Conservation (phyloP, 1,140 invertebrate species). For the Cyrtorhinus lividipennis region DNA sequence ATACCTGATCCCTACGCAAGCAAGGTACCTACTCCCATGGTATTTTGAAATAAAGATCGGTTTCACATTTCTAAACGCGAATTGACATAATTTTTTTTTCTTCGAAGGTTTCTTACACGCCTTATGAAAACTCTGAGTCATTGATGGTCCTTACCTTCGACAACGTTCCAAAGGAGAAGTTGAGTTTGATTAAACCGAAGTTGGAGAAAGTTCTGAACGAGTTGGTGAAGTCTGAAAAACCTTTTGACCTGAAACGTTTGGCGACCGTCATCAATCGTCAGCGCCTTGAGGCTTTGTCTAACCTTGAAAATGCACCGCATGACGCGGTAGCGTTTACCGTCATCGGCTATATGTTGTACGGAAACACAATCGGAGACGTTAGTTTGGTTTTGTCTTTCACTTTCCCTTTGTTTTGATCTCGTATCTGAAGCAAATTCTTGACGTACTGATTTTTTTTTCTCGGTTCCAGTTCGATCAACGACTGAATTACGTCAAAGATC, state of each 20-base stretch:
- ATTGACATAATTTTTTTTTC: conserved; percentile 25
- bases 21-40: conserved; percentile 35
- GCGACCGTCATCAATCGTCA: conserved; percentile 52
- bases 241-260: conserved; percentile 62
- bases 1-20: conserved; percentile 65
- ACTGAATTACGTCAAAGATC: conserved; percentile 50
- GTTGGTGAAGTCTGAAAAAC: conserved; percentile 33
- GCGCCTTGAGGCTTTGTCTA: conserved; percentile 52
- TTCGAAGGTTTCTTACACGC: conserved; percentile 49
- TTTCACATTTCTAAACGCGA: background rate
- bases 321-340: conserved; percentile 55
- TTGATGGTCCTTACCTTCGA: conserved; percentile 55
- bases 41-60: too few species aligned
- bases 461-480: conserved; percentile 55
- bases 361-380: conserved; percentile 55
- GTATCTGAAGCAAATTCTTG: background rate
- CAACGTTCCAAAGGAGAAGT: conserved; percentile 57
- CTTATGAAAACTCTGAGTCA: conserved; percentile 56
- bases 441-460: background rate
- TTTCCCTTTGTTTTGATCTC: background rate
- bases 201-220: conserved; percentile 40
- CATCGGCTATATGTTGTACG: conserved; percentile 71
- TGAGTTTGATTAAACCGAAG: conserved; percentile 44
- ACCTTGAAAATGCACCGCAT: conserved; percentile 61
- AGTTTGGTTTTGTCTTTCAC: conserved; percentile 29